Conservation (phyloP, 2,888 invertebrate species). For the Tolmerus cingulatus region DNA sequence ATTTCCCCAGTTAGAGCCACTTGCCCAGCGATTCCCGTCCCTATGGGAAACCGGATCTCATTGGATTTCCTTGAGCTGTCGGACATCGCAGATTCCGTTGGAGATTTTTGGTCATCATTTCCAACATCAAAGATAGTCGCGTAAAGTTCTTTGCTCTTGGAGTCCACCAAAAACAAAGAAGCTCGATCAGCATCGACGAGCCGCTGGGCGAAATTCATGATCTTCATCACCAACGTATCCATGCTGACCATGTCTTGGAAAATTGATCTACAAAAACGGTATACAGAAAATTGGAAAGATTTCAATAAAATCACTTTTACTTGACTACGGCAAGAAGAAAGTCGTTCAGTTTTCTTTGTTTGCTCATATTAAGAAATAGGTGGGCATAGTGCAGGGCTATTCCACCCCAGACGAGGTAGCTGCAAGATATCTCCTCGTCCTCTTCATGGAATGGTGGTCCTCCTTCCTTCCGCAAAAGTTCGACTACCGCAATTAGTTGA, state of each 20-base stretch:
- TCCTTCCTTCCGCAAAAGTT: slow-evolving; percentile 69
- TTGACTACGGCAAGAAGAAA: slow-evolving; percentile 82
- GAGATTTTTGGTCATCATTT: slow-evolving; percentile 55
- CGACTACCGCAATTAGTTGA: slow-evolving; percentile 72
- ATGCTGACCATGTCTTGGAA: slow-evolving; percentile 89
- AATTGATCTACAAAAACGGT: slow-evolving; percentile 71
- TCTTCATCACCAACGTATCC: slow-evolving; percentile 81
- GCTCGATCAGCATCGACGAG: slow-evolving; percentile 85
- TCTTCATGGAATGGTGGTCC: slow-evolving; percentile 69
- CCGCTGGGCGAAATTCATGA: slow-evolving; percentile 83
- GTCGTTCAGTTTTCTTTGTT: slow-evolving; percentile 76
- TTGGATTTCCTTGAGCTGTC: slow-evolving; percentile 61
- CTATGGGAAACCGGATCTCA: slow-evolving; percentile 75
- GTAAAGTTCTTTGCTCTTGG: slow-evolving; percentile 76
- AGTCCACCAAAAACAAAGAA: slow-evolving; percentile 82
- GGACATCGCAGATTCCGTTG: slow-evolving; percentile 49
- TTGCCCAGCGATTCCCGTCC: slow-evolving; percentile 82
- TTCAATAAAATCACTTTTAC: slow-evolving; percentile 64
- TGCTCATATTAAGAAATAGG: slow-evolving; percentile 73
- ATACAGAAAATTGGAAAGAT: slow-evolving; percentile 44
- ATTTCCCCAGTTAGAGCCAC: slow-evolving; percentile 82
- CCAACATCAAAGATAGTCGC: slow-evolving; percentile 83
- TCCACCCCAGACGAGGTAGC: slow-evolving; percentile 75
- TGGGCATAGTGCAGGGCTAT: slow-evolving; percentile 75
- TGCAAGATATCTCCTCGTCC: slow-evolving; percentile 74